These are phyloP conservation scores for Cephalopholis sonnerati DNA, from an alignment of 2,113 vertebrate genomes.

Conservation along the genomic window DNA sequence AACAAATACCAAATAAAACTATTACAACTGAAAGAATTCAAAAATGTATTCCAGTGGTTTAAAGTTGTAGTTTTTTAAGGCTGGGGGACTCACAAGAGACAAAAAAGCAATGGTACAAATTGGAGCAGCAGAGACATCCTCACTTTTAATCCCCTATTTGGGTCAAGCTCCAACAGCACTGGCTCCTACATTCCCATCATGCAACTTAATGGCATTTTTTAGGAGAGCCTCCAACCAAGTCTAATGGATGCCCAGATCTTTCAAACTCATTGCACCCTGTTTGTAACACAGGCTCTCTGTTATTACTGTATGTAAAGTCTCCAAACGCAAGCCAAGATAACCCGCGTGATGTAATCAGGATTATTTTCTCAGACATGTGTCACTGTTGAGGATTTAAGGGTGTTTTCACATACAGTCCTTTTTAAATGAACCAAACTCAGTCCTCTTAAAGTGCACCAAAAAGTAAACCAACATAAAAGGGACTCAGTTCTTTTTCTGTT, in stretches of 20 bases:
- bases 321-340: too few relatives aligned
- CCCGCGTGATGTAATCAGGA: not conserved
- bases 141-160: too few relatives aligned
- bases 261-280: not conserved
- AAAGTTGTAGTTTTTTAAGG: not conserved
- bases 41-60: not conserved
- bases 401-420: too few relatives aligned
- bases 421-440: too few relatives aligned
- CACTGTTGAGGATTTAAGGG: too few relatives aligned
- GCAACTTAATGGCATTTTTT: not conserved
- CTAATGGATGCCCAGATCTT: not conserved
- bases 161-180: too few relatives aligned
- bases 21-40: not conserved
- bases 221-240: not conserved
- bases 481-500: too few relatives aligned
- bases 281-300: not conserved
- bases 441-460: too few relatives aligned
- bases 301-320: too few relatives aligned
- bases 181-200: not conserved
- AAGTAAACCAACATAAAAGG: too few relatives aligned
- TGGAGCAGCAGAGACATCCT: not conserved
- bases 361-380: not conserved
- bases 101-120: not conserved
- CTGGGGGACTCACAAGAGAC: not conserved
- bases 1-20: constrained; percentile 3